A percentile compares a stretch with the other conserved stretches of the same genome.
These are phyloP conservation scores for Caerostris darwini DNA, from an alignment of 1,140 invertebrate species.

Conservation along the genomic window DNA sequence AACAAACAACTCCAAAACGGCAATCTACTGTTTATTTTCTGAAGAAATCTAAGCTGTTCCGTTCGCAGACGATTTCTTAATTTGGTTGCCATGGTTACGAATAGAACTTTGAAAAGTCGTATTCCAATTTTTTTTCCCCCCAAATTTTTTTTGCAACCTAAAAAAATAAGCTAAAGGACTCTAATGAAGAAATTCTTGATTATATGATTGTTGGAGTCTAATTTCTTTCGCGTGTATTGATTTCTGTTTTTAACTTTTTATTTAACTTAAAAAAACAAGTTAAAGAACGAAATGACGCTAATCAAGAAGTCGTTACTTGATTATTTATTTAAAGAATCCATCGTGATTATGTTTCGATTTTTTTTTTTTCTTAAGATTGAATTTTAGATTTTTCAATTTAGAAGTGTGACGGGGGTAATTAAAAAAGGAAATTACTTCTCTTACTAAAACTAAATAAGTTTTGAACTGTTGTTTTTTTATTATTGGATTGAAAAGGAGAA, in stretches of 20 bases:
- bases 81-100: too few relatives aligned
- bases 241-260: neutral
- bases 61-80: too few relatives aligned
- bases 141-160: neutral
- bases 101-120: too few relatives aligned
- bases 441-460: too few relatives aligned
- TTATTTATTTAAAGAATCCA: neutral
- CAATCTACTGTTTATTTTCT: conserved; percentile 58
- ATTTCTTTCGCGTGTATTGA: neutral
- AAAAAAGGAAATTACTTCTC: neutral
- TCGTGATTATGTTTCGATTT: neutral
- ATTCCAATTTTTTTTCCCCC: too few relatives aligned
- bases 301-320: neutral
- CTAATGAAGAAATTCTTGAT: neutral
- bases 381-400: neutral
- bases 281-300: neutral
- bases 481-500: too few relatives aligned
- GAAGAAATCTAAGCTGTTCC: neutral
- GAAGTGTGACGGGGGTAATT: neutral
- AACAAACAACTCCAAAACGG: conserved; percentile 34
- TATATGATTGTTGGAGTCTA: neutral
- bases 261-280: too few relatives aligned
- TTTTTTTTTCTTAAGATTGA: neutral
- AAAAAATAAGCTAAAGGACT: neutral
- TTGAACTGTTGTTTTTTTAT: too few relatives aligned